Conservation (phyloP, 53 echinoderm and acorn worm species). For the Henricia sp. region DNA sequence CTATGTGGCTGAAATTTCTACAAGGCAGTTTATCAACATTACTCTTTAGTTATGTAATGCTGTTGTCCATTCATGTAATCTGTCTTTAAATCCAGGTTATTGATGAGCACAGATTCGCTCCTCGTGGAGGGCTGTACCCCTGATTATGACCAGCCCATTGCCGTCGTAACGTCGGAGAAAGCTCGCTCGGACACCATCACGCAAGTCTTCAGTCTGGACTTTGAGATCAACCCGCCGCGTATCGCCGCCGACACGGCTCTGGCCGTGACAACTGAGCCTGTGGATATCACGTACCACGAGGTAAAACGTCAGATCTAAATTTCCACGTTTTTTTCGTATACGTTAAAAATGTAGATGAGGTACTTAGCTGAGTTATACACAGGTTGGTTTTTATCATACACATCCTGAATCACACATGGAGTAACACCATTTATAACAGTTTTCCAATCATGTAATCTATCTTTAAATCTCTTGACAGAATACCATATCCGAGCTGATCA, state of each 20-base stretch:
- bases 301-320: too few relatives aligned
- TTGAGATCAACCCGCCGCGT: conserved; percentile 82
- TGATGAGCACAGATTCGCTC: conserved; percentile 84
- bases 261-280: conserved; percentile 88
- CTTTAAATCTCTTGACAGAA: conserved; percentile 47
- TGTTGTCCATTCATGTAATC: too few relatives aligned
- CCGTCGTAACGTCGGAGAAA: conserved; percentile 87
- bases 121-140: conserved; percentile 75
- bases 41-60: too few relatives aligned
- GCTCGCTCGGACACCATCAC: conserved; percentile 68
- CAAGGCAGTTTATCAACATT: too few relatives aligned
- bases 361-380: too few relatives aligned
- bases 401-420: too few relatives aligned
- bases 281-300: conserved; percentile 92
- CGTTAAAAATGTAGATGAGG: too few relatives aligned
- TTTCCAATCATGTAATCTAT: not conserved
- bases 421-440: not conserved
- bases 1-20: too few relatives aligned
- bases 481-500: conserved; percentile 87
- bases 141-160: conserved; percentile 67
- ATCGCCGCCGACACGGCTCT: conserved; percentile 85
- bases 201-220: conserved; percentile 90
- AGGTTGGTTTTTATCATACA: too few relatives aligned
- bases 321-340: too few relatives aligned
- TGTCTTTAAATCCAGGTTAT: conserved; percentile 75